phyloP scores from a whole-genome alignment of 2,113 vertebrate genomes.

The Cryptotis parvus region DNA sequence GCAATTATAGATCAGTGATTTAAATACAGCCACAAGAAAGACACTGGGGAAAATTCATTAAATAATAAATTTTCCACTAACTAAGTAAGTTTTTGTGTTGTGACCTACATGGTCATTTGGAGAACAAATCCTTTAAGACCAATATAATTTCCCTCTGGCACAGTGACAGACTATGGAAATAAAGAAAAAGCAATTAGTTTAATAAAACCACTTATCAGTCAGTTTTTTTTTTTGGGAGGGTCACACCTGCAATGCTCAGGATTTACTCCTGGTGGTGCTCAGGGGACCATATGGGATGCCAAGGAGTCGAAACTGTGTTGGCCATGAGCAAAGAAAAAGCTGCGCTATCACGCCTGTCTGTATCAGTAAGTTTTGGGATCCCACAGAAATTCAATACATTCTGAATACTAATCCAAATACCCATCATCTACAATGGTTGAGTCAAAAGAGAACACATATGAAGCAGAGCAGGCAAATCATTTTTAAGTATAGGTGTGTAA shows the following conservation, averaged over 20 bases:
- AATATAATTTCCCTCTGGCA: constrained; percentile 69
- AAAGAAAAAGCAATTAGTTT: constrained; percentile 61
- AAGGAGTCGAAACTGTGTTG: too few relatives aligned
- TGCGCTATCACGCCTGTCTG: too few relatives aligned
- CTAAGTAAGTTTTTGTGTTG: constrained; percentile 58
- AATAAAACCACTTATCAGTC: constrained; percentile 65
- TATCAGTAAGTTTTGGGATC: constrained; percentile 43
- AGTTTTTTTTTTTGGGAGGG: too few relatives aligned
- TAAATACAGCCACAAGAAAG: constrained; percentile 63
- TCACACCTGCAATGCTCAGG: too few relatives aligned
- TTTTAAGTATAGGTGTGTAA: neutral
- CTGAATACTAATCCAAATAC: neutral
- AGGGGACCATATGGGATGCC: too few relatives aligned
- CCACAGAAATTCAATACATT: constrained; percentile 28
- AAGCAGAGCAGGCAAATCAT: neutral
- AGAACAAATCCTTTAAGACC: constrained; percentile 70
- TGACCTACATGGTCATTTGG: constrained; percentile 58
- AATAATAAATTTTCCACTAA: constrained; percentile 65
- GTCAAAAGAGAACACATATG: neutral
- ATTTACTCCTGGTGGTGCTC: too few relatives aligned
- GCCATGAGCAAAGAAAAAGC: too few relatives aligned
- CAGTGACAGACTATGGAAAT: constrained; percentile 60
- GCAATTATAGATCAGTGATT: constrained; percentile 61
- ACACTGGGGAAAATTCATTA: constrained; percentile 43
- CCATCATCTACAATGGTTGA: neutral